Percentiles rank a stretch among this genome's conserved stretches.
These are phyloP conservation scores for Villa cingulata DNA, from an alignment of 2,888 invertebrate species.

Conservation along the genomic window DNA sequence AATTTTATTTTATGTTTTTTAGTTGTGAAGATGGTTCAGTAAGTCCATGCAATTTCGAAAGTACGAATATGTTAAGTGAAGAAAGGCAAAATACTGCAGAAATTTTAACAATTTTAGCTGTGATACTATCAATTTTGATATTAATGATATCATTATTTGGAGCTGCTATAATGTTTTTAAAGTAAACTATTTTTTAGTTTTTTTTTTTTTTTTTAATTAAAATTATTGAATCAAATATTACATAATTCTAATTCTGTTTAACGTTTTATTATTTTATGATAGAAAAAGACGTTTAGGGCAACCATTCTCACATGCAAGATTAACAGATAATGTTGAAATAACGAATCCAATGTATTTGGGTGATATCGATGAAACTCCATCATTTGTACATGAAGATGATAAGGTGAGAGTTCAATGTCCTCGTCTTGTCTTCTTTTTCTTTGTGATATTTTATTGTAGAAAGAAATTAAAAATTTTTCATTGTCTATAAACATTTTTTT, in stretches of 20 bases:
- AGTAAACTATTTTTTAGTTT: slow-evolving; percentile 23
- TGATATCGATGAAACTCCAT: slow-evolving; percentile 51
- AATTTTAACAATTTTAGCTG: slow-evolving; percentile 27
- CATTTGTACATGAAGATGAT: slow-evolving; percentile 43
- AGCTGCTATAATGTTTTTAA: slow-evolving; percentile 31
- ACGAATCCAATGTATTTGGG: slow-evolving; percentile 77
- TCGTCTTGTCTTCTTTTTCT: too few species aligned
- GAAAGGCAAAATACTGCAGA: slow-evolving; percentile 21
- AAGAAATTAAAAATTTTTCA: not conserved
- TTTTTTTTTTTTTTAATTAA: not conserved
- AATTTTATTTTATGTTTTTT: slow-evolving; percentile 12
- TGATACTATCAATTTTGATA: slow-evolving; percentile 25
- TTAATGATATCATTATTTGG: slow-evolving; percentile 27
- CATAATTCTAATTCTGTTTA: too few species aligned
- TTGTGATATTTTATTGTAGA: not conserved
- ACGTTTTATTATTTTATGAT: slow-evolving; percentile 13
- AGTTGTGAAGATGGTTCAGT: slow-evolving; percentile 27
- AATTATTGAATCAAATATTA: not conserved
- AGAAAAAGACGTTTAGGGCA: slow-evolving; percentile 41
- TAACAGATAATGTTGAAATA: slow-evolving; percentile 74
- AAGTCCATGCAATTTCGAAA: slow-evolving; percentile 31
- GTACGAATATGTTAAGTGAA: slow-evolving; percentile 29
- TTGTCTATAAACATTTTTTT: not conserved
- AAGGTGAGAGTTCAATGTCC: slow-evolving; percentile 38
- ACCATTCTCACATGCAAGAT: slow-evolving; percentile 63